Percentiles rank a stretch among this genome's conserved stretches.
These are phyloP conservation scores for Leptobrachium ailaonicum DNA, from an alignment of 2,113 vertebrate genomes.

Conservation along the genomic window DNA sequence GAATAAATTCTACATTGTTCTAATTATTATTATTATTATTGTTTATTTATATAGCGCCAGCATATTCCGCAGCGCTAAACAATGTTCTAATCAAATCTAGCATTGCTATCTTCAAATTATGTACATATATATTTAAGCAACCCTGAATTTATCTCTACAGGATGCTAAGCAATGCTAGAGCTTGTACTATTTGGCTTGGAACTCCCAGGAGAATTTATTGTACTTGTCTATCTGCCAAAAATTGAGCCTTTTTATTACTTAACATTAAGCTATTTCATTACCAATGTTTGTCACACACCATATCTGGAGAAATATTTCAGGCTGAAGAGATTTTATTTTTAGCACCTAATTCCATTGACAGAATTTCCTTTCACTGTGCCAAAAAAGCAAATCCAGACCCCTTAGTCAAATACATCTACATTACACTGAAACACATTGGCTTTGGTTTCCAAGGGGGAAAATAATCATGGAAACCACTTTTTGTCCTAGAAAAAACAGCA, in stretches of 20 bases:
- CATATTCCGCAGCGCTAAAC: too few relatives aligned
- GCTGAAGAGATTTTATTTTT: conserved; percentile 16
- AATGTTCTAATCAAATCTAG: too few relatives aligned
- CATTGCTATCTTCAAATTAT: too few relatives aligned
- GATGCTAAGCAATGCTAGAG: background rate
- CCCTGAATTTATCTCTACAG: background rate
- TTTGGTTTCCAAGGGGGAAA: background rate
- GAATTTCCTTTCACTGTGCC: background rate
- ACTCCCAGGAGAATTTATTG: conserved; percentile 14
- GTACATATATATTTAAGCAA: too few relatives aligned
- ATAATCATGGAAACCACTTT: too few relatives aligned
- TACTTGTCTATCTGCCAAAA: conserved; percentile 17
- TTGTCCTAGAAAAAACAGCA: too few relatives aligned
- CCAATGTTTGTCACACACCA: conserved; percentile 24
- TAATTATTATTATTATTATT: too few relatives aligned
- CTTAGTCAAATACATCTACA: background rate
- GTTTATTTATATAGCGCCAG: too few relatives aligned
- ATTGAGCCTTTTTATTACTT: conserved; percentile 12
- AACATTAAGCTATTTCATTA: conserved; percentile 17
- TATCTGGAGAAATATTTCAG: conserved; percentile 29
- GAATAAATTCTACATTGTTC: too few relatives aligned
- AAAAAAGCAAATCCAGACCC: background rate
- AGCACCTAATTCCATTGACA: background rate
- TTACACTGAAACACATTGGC: background rate
- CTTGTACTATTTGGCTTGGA: background rate